A percentile compares a stretch with the other conserved stretches of the same genome.
These are phyloP conservation scores for Pagetopsis macropterus DNA, from an alignment of 2,797 vertebrate species.

Conservation along the genomic window DNA sequence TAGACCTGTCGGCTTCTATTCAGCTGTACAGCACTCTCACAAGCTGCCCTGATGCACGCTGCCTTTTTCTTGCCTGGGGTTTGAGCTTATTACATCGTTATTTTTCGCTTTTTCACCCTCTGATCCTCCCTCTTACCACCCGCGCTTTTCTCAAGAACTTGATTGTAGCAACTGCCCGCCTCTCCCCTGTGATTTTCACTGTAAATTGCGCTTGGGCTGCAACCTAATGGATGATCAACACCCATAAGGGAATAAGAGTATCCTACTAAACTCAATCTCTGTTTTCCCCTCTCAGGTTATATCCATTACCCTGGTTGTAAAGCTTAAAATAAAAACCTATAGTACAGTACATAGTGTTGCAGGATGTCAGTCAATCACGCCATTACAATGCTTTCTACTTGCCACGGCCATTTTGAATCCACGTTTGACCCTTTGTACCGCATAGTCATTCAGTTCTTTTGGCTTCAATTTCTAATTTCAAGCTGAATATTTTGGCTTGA, in stretches of 20 bases:
- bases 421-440: not conserved
- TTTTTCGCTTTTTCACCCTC: conserved; percentile 51
- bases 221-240: conserved; percentile 37
- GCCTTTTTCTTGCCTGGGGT: conserved; percentile 23
- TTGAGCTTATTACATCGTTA: conserved; percentile 66
- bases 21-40: conserved; percentile 55
- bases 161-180: conserved; percentile 22
- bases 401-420: not conserved
- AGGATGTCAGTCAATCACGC: conserved; percentile 12
- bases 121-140: conserved; percentile 46
- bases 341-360: not conserved
- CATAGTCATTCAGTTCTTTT: not conserved
- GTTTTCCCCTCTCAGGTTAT: conserved; percentile 13
- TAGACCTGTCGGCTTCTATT: conserved; percentile 69
- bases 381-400: not conserved
- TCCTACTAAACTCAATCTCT: conserved; percentile 5
- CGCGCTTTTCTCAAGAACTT: conserved; percentile 24
- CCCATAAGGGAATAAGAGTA: conserved; percentile 16
- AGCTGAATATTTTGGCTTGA: not conserved
- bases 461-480: not conserved
- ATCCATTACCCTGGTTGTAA: not conserved
- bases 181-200: conserved; percentile 22
- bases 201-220: conserved; percentile 34
- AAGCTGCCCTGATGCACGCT: conserved; percentile 35
- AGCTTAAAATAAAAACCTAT: conserved; percentile 23